phyloP scores from a whole-genome alignment of 1,140 invertebrate genomes.

The Chironomus striatipennis region DNA sequence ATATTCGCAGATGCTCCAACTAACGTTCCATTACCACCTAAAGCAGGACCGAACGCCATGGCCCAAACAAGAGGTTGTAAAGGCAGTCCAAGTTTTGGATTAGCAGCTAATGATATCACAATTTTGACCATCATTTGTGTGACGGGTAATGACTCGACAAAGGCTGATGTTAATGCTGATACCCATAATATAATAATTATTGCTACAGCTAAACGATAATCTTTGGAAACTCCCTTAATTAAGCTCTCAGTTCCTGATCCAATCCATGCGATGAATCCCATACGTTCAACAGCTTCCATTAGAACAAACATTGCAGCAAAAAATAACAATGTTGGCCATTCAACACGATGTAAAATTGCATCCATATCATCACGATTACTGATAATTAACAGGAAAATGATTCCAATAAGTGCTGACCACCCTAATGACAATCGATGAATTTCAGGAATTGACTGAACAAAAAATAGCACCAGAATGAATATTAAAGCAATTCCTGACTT shows the following conservation, averaged over 20 bases:
- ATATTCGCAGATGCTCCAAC: conserved; percentile 76
- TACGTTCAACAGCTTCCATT: conserved; percentile 64
- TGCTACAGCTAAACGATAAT: conserved; percentile 55
- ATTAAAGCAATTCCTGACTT: conserved; percentile 55
- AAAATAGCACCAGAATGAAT: conserved; percentile 60
- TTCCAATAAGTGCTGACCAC: conserved; percentile 66
- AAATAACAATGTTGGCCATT: conserved; percentile 73
- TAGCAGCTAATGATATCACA: conserved; percentile 52
- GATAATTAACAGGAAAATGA: conserved; percentile 55
- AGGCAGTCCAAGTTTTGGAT: conserved; percentile 51
- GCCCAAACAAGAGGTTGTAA: conserved; percentile 64
- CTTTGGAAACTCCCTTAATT: conserved; percentile 51
- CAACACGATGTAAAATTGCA: conserved; percentile 59
- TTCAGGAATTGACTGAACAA: conserved; percentile 57
- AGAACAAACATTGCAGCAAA: conserved; percentile 73
- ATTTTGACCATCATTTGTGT: conserved; percentile 76
- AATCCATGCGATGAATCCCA: conserved; percentile 63
- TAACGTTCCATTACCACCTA: conserved; percentile 74
- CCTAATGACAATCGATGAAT: conserved; percentile 55
- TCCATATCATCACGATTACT: conserved; percentile 57
- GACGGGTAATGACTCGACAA: conserved; percentile 76
- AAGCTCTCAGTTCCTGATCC: conserved; percentile 56
- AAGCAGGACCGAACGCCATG: conserved; percentile 64
- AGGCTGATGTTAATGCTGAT: conserved; percentile 65
- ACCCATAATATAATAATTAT: conserved; percentile 66